These are phyloP conservation scores for Acronicta psi DNA, from an alignment of 2,888 invertebrate genomes.

Conservation along the genomic window DNA sequence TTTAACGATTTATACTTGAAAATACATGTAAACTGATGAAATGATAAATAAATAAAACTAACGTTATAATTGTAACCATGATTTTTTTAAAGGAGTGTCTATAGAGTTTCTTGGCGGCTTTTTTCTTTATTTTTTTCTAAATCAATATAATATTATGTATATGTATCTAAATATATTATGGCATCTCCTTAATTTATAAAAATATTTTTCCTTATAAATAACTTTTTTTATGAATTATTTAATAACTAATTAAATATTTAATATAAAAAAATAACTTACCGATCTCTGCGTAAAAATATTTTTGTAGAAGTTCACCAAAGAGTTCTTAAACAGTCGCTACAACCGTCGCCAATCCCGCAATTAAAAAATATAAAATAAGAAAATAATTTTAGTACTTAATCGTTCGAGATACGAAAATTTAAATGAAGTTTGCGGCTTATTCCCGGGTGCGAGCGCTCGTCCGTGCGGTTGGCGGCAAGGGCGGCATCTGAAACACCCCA, in stretches of 20 bases:
- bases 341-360: slow-evolving; percentile 5
- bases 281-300: slow-evolving; percentile 28
- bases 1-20: no score
- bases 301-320: slow-evolving; percentile 38
- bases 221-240: no score
- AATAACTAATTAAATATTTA: slow-evolving; percentile 5
- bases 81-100: no score
- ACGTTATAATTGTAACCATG: no score
- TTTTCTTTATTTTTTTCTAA: no score
- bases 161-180: no score
- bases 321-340: slow-evolving; percentile 18
- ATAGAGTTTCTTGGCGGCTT: no score
- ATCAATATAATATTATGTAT: no score
- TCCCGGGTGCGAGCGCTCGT: slow-evolving; percentile 58
- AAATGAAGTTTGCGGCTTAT: slow-evolving; percentile 59
- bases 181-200: no score
- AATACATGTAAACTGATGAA: no score
- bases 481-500: slow-evolving; percentile 72
- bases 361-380: slow-evolving; percentile 20
- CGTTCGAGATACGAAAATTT: slow-evolving; percentile 55
- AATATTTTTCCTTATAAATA: no score
- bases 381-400: slow-evolving; percentile 35
- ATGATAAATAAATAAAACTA: no score
- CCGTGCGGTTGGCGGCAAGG: slow-evolving; percentile 64
- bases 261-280: slow-evolving; percentile 67